Percentiles rank a stretch among this genome's conserved stretches.
phyloP scores from a whole-genome alignment of 2,888 invertebrate genomes.

The Hydriomena furcata region DNA sequence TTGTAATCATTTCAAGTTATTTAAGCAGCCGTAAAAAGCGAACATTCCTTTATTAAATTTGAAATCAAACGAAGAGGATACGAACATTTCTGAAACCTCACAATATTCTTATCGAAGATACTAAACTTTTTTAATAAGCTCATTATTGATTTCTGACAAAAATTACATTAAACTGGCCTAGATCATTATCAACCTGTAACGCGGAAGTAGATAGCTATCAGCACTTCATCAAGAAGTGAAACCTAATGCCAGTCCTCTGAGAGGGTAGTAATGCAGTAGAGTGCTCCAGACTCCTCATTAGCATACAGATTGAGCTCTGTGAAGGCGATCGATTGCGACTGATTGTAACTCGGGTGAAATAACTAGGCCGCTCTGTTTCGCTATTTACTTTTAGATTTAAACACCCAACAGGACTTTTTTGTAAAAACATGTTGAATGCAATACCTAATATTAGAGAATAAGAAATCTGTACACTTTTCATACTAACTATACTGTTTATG shows the following conservation, averaged over 20 bases:
- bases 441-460: too few species aligned
- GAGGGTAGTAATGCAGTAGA: slow-evolving; percentile 46
- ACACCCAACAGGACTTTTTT: too few species aligned
- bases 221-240: slow-evolving; percentile 15
- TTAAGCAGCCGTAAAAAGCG: too few species aligned
- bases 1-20: too few species aligned
- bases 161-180: not conserved
- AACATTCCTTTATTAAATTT: too few species aligned
- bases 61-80: too few species aligned
- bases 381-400: slow-evolving; percentile 50
- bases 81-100: too few species aligned
- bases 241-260: slow-evolving; percentile 37
- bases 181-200: not conserved
- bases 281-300: slow-evolving; percentile 55
- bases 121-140: not conserved
- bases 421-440: too few species aligned
- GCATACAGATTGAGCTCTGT: slow-evolving; percentile 72
- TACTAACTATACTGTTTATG: too few species aligned
- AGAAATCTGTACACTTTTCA: too few species aligned
- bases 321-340: slow-evolving; percentile 52
- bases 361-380: slow-evolving; percentile 27
- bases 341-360: slow-evolving; percentile 28
- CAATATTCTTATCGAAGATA: too few species aligned
- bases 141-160: too few species aligned
- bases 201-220: slow-evolving; percentile 5